A percentile compares a stretch with the other conserved stretches of the same genome.
phyloP scores from a whole-genome alignment of 2,113 vertebrate species.

The Desmodus rotundus region DNA sequence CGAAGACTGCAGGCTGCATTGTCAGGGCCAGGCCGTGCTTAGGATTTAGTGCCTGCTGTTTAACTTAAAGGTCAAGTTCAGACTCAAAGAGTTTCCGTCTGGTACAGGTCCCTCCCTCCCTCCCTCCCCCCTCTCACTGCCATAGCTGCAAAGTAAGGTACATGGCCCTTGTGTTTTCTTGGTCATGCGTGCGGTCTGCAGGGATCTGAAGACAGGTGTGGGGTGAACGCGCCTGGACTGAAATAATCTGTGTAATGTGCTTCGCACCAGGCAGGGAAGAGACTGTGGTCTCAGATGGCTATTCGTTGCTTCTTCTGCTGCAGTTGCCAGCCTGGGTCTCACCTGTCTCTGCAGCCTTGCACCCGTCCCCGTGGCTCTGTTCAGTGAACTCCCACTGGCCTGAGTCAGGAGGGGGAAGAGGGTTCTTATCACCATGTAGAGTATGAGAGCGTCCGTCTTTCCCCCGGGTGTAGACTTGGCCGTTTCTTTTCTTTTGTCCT shows the following conservation, averaged over 20 bases:
- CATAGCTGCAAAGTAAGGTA: too few species aligned
- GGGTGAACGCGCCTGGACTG: background rate
- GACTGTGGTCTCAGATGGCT: accelerated
- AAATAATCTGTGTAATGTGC: too few species aligned
- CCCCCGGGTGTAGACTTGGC: accelerated
- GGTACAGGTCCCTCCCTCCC: too few species aligned
- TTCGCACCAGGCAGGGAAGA: accelerated
- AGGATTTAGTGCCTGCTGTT: background rate
- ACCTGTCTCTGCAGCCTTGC: accelerated
- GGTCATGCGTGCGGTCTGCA: accelerated
- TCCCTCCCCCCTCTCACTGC: accelerated
- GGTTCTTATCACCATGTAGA: accelerated
- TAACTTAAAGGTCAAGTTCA: background rate
- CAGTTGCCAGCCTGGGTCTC: background rate
- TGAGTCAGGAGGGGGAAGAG: accelerated
- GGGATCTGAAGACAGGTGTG: too few species aligned
- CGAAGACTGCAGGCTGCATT: accelerated
- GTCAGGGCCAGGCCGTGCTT: background rate
- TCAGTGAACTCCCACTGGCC: accelerated
- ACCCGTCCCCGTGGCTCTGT: accelerated
- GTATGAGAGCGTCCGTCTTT: accelerated
- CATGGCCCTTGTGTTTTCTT: accelerated
- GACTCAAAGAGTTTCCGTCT: background rate
- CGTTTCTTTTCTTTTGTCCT: background rate
- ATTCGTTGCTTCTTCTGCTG: background rate